Evolutionary conservation across 1,140 invertebrate genomes (phyloP).

Genomic region (Drosophila ironensis): DNA sequence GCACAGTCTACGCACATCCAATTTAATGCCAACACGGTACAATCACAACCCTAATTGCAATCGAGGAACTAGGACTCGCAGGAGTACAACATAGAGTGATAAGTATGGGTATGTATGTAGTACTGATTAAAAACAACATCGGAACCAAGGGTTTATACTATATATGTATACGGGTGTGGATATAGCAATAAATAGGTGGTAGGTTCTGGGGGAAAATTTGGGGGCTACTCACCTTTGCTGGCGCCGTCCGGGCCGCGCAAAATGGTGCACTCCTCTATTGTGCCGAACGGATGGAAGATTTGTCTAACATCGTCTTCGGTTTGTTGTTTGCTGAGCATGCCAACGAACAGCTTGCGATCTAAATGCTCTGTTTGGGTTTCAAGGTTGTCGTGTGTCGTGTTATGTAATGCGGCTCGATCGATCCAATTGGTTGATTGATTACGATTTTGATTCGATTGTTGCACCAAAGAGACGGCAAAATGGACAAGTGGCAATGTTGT

Average conservation of each 20-base stretch:
- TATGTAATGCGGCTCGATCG: conserved; percentile 33
- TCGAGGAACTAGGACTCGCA: conserved; percentile 48
- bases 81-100: conserved; percentile 65
- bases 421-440: conserved; percentile 24
- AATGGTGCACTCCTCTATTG: conserved; percentile 99
- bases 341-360: conserved; percentile 99
- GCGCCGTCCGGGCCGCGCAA: conserved; percentile 97
- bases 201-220: conserved; percentile 5
- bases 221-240: conserved; percentile 92
- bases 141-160: too few relatives aligned
- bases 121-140: too few relatives aligned
- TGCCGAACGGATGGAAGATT: conserved; percentile 97
- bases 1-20: conserved; percentile 19
- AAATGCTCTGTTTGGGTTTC: conserved; percentile 81
- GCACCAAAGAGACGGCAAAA: conserved; percentile 77
- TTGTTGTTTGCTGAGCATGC: conserved; percentile 99
- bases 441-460: conserved; percentile 21
- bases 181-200: conserved; percentile 32
- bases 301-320: conserved; percentile 99
- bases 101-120: too few relatives aligned
- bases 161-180: background rate
- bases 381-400: conserved; percentile 34
- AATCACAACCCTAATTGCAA: conserved; percentile 22
- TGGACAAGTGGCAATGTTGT: conserved; percentile 71
- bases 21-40: conserved; percentile 46